Percentiles rank a stretch among this genome's conserved stretches.
Conservation (phyloP, 2,888 invertebrate species). For the Lobophora halterata region DNA sequence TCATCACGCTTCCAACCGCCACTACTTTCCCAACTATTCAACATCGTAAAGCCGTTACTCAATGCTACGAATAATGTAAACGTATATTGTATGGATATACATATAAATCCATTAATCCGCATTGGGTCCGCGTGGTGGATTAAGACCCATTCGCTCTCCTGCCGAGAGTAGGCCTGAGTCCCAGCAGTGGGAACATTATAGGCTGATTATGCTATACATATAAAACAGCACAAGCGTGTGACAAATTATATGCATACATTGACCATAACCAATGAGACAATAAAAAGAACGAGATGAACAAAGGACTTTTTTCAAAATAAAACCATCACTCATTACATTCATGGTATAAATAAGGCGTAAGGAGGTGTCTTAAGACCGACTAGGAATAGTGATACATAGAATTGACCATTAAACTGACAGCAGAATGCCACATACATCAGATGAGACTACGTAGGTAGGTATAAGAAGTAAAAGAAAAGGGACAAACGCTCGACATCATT, state of each 20-base stretch:
- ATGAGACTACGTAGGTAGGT: conserved; percentile 45
- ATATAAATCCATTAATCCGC: no score
- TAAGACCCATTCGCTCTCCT: no score
- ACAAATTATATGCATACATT: conserved; percentile 1
- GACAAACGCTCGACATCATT: conserved; percentile 60
- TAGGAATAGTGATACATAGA: conserved; percentile 40
- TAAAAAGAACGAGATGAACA: conserved; percentile 21
- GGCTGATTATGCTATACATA: no score
- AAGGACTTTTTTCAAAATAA: conserved; percentile 21
- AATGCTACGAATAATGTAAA: conserved; percentile 1
- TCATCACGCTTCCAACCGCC: conserved; percentile 15
- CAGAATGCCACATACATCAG: conserved; percentile 43
- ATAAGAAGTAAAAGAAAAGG: conserved; percentile 56
- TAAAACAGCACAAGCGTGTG: background rate
- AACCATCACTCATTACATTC: conserved; percentile 19
- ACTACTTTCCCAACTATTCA: conserved; percentile 18
- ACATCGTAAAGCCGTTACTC: conserved; percentile 14
- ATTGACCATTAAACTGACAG: conserved; percentile 38
- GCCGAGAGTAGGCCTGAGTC: no score
- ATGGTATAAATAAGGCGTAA: conserved; percentile 27
- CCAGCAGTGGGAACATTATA: no score
- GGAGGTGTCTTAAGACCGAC: conserved; percentile 30
- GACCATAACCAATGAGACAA: conserved; percentile 1
- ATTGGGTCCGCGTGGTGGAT: no score
- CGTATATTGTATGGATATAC: background rate